Evolutionary conservation across 2,113 vertebrate genomes (phyloP).

Genomic region (Apus apus): DNA sequence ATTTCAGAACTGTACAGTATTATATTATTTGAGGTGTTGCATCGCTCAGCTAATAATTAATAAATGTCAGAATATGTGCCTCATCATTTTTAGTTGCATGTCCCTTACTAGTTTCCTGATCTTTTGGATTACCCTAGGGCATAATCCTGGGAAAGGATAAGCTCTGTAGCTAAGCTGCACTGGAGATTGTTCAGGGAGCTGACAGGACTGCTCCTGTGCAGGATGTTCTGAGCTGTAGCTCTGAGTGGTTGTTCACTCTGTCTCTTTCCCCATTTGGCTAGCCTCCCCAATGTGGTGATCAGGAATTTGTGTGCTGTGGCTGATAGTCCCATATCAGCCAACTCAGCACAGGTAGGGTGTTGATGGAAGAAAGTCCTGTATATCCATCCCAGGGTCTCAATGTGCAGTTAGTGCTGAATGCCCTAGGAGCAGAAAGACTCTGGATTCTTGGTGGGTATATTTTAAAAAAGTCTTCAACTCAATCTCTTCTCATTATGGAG

Average conservation of each 20-base stretch:
- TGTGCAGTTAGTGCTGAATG: neutral
- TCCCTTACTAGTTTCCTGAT: neutral
- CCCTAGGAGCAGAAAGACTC: neutral
- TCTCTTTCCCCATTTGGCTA: neutral
- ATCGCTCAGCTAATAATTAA: neutral
- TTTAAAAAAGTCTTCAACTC: neutral
- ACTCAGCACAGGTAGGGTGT: neutral
- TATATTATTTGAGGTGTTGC: neutral
- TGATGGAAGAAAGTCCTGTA: neutral
- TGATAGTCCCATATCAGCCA: rapidly evolving
- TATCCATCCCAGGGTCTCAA: neutral
- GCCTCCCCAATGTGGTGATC: rapidly evolving
- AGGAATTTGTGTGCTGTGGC: neutral
- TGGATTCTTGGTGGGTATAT: neutral
- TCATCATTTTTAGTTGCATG: neutral
- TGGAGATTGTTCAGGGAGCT: neutral
- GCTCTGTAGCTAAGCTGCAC: rapidly evolving
- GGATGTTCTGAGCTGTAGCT: neutral
- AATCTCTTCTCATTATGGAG: neutral
- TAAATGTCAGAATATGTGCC: neutral
- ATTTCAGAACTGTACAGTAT: neutral
- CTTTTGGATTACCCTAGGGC: neutral
- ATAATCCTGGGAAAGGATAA: neutral
- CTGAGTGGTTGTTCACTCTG: neutral
- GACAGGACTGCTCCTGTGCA: neutral